Conservation (phyloP, 1,140 invertebrate genomes). For the honey bee (Apis mellifera) region DNA sequence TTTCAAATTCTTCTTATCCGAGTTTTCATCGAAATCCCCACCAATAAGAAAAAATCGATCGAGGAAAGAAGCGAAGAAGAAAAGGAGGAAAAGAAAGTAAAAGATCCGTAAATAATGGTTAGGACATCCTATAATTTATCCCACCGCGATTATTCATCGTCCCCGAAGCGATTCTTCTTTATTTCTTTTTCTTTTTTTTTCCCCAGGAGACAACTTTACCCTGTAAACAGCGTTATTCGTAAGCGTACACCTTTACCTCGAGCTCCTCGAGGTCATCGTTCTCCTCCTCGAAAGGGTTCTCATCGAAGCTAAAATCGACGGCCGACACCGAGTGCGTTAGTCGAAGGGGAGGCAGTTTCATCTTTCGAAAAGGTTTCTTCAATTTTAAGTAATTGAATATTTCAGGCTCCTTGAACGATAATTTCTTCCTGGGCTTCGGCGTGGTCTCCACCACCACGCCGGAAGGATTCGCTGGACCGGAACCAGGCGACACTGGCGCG, state of each 20-base stretch:
- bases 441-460: conserved; percentile 76
- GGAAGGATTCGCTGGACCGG: conserved; percentile 68
- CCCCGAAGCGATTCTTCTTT: neutral
- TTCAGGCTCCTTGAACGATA: conserved; percentile 92
- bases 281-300: conserved; percentile 75
- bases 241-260: conserved; percentile 71
- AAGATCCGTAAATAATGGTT: neutral
- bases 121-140: conserved; percentile 10
- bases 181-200: neutral
- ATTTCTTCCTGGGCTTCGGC: conserved; percentile 90
- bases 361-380: conserved; percentile 66
- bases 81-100: neutral
- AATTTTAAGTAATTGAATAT: conserved; percentile 82
- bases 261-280: conserved; percentile 76
- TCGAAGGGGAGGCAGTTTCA: conserved; percentile 37
- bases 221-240: conserved; percentile 35
- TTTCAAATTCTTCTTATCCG: neutral
- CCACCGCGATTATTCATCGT: neutral
- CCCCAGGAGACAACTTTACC: conserved; percentile 6
- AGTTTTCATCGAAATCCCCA: neutral
- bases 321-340: conserved; percentile 4
- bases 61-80: too few species aligned
- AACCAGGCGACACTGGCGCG: conserved; percentile 68
- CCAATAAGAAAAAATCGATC: neutral
- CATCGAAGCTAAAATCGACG: conserved; percentile 60